Evolutionary conservation across 2,888 invertebrate genomes (phyloP).

Genomic region (Atherix ibis): DNA sequence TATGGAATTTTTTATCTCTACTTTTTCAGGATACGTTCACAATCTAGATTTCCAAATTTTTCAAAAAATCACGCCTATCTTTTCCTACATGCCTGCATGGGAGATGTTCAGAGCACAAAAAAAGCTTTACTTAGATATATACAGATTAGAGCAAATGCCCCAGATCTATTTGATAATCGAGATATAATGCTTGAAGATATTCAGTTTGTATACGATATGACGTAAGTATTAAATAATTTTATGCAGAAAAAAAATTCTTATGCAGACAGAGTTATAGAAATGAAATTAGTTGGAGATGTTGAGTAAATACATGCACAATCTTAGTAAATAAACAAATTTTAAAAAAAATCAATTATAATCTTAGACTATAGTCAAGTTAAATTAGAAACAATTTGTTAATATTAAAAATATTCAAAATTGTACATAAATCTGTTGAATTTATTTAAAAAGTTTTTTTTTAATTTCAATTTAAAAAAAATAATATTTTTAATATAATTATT

Average conservation of each 20-base stretch:
- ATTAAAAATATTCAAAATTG: too few relatives aligned
- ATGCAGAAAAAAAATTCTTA: neutral
- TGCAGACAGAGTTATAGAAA: too few relatives aligned
- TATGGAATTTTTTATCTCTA: conserved; percentile 1
- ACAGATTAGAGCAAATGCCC: conserved; percentile 35
- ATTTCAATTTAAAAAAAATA: too few relatives aligned
- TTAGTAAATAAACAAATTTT: too few relatives aligned
- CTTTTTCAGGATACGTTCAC: conserved; percentile 41
- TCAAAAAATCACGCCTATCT: conserved; percentile 46
- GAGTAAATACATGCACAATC: too few relatives aligned
- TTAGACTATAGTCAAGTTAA: too few relatives aligned
- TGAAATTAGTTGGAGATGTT: too few relatives aligned
- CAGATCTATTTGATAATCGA: conserved; percentile 42
- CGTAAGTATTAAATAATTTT: conserved; percentile 36
- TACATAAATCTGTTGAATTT: too few relatives aligned
- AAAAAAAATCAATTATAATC: too few relatives aligned
- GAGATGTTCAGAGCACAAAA: conserved; percentile 33
- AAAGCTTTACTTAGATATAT: conserved; percentile 19
- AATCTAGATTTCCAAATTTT: conserved; percentile 40
- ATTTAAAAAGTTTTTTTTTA: too few relatives aligned
- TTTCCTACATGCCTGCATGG: conserved; percentile 45
- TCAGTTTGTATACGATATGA: conserved; percentile 38
- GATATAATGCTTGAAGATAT: conserved; percentile 38
- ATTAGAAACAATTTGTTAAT: too few relatives aligned
- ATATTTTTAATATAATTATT: too few relatives aligned